Evolutionary conservation across 2,113 vertebrate species (phyloP).

Genomic region (Synodontis membranacea): DNA sequence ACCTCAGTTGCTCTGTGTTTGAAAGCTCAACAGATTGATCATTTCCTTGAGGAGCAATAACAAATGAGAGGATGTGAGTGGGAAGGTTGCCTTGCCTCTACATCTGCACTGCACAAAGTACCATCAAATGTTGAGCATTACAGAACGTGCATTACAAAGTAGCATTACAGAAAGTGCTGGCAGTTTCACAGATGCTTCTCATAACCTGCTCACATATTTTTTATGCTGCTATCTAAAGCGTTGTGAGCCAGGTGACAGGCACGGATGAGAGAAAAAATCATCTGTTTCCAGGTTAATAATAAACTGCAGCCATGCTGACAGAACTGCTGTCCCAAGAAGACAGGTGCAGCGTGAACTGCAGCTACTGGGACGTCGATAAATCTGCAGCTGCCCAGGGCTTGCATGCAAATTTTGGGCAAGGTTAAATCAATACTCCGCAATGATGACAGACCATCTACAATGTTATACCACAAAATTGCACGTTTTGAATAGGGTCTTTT

Average conservation of each 20-base stretch:
- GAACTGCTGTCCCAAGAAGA: slow-evolving; percentile 21
- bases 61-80: neutral
- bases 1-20: neutral
- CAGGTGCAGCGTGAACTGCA: neutral
- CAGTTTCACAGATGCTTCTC: neutral
- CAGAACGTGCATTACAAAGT: neutral
- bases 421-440: slow-evolving; percentile 27
- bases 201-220: neutral
- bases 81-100: neutral
- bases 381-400: slow-evolving; percentile 15
- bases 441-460: neutral
- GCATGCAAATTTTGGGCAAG: slow-evolving; percentile 29
- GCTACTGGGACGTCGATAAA: slow-evolving; percentile 26
- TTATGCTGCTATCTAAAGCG: neutral
- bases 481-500: neutral
- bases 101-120: slow-evolving; percentile 8
- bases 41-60: slow-evolving; percentile 8
- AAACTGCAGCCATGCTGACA: slow-evolving; percentile 6
- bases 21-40: slow-evolving; percentile 13
- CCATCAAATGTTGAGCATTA: no score
- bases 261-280: neutral
- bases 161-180: neutral
- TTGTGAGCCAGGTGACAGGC: neutral
- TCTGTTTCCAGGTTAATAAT: neutral
- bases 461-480: neutral